phyloP scores from a whole-genome alignment of 2,797 vertebrate genomes.

The Pangasius sanitwongsei region DNA sequence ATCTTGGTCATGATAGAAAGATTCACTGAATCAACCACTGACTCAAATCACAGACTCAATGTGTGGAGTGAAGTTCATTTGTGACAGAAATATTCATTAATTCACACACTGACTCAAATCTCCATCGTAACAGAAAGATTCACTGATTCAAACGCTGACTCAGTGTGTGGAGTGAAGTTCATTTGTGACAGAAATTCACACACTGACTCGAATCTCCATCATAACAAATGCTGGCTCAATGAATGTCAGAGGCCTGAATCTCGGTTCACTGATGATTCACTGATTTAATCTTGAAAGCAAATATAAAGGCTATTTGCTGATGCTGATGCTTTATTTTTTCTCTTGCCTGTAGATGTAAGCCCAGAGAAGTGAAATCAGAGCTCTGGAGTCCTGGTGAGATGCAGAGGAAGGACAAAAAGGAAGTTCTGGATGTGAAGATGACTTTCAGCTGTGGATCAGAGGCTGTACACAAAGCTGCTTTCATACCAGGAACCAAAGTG shows the following conservation, averaged over 20 bases:
- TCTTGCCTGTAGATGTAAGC: neutral
- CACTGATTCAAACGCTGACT: neutral
- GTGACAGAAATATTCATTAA: too few relatives aligned
- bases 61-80: too few relatives aligned
- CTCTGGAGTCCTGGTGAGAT: neutral
- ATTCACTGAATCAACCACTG: neutral
- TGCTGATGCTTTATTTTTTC: neutral
- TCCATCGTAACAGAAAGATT: neutral
- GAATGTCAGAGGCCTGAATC: neutral
- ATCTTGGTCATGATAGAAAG: neutral
- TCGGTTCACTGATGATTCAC: neutral
- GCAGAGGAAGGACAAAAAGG: neutral
- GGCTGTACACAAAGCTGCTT: neutral
- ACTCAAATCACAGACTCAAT: neutral
- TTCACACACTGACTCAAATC: neutral
- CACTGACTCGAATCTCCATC: too few relatives aligned
- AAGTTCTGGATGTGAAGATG: slow-evolving; percentile 22
- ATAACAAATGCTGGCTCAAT: neutral
- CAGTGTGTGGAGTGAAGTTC: neutral
- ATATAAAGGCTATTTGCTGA: neutral
- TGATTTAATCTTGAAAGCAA: neutral
- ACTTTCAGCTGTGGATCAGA: slow-evolving; percentile 37
- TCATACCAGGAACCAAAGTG: neutral
- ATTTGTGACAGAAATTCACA: neutral
- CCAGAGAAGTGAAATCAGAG: neutral